Conservation (phyloP, 2,113 vertebrate genomes). For the Pycnonotus jocosus region DNA sequence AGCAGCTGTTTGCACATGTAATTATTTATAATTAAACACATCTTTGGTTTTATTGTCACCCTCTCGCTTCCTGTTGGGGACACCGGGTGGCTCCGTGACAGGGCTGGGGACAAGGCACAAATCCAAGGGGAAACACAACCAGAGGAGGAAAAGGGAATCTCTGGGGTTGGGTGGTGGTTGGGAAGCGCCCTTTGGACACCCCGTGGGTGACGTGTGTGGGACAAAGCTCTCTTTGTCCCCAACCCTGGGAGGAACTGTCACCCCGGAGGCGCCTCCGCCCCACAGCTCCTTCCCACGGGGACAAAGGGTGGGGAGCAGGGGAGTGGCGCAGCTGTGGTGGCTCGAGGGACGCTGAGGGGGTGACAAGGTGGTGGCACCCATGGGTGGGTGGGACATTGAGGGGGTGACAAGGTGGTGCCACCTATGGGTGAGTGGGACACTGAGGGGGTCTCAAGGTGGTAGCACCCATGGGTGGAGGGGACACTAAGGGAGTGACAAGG, state of each 20-base stretch:
- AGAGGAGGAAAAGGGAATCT: neutral
- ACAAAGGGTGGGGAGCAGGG: neutral
- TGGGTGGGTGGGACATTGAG: neutral
- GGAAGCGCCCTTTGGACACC: neutral
- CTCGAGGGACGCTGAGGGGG: neutral
- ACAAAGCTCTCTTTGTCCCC: neutral
- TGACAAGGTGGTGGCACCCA: neutral
- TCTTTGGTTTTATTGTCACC: accelerated
- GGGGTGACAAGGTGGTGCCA: too few relatives aligned
- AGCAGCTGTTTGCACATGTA: neutral
- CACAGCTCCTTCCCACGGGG: neutral
- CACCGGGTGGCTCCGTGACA: accelerated
- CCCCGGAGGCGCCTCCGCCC: neutral
- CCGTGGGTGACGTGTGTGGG: neutral
- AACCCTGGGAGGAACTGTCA: too few relatives aligned
- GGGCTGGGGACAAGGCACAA: too few relatives aligned
- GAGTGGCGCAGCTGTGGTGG: too few relatives aligned
- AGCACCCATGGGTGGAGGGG: too few relatives aligned
- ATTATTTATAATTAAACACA: neutral
- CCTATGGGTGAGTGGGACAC: too few relatives aligned
- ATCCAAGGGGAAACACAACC: too few relatives aligned
- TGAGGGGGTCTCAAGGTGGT: too few relatives aligned
- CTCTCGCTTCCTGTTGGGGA: accelerated
- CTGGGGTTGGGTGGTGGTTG: accelerated
- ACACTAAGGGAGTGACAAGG: too few relatives aligned